phyloP scores from a whole-genome alignment of 1,140 invertebrate species.

The Eumeta japonica region DNA sequence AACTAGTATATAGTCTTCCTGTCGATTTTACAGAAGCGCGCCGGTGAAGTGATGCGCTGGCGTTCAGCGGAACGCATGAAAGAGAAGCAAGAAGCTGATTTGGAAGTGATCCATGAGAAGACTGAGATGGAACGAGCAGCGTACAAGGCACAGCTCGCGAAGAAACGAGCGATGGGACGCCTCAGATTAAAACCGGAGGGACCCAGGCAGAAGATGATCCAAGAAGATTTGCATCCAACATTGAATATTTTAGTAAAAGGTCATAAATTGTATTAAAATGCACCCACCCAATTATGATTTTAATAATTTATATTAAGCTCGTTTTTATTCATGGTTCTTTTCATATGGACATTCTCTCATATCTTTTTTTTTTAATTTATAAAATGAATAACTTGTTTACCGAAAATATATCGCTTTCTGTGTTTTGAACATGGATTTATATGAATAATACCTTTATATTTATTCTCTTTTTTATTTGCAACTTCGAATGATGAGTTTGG shows the following conservation, averaged over 20 bases:
- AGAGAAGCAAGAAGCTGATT: constrained; percentile 65
- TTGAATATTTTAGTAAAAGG: constrained; percentile 59
- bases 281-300: neutral
- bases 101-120: constrained; percentile 66
- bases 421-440: no score
- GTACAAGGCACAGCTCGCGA: constrained; percentile 67
- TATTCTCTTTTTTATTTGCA: no score
- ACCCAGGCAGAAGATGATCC: constrained; percentile 61
- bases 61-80: constrained; percentile 60
- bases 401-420: no score
- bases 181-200: constrained; percentile 40
- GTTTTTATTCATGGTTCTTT: no score
- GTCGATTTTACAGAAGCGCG: constrained; percentile 59
- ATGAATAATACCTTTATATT: no score
- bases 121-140: constrained; percentile 65
- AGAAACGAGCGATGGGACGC: constrained; percentile 64
- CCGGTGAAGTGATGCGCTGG: constrained; percentile 68
- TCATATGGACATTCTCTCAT: neutral
- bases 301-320: neutral
- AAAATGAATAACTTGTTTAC: neutral
- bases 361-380: neutral
- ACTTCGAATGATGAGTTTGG: no score
- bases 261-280: constrained; percentile 11
- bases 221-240: constrained; percentile 47
- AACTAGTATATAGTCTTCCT: neutral